These are phyloP conservation scores for Synaphobranchus kaupii DNA, from an alignment of 2,797 vertebrate genomes.

Conservation along the genomic window DNA sequence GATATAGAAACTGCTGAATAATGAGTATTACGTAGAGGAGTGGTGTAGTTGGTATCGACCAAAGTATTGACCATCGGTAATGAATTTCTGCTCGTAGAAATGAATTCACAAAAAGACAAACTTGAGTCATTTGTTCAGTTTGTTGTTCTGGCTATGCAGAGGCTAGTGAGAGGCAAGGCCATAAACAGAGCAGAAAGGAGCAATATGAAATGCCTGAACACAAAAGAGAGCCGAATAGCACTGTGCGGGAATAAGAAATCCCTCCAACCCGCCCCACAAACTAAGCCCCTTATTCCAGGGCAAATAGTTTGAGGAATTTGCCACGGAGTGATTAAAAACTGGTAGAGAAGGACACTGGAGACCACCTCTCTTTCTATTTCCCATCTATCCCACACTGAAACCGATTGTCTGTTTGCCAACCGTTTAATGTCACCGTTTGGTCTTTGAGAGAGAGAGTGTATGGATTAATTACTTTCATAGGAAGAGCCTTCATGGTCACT, in stretches of 20 bases:
- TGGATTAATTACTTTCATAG: not conserved
- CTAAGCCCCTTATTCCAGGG: not conserved
- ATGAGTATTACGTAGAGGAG: conserved; percentile 12
- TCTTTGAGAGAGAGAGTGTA: not conserved
- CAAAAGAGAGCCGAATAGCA: conserved; percentile 37
- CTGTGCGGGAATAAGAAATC: conserved; percentile 25
- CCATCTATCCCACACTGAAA: not conserved
- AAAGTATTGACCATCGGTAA: conserved; percentile 46
- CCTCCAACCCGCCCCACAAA: not conserved
- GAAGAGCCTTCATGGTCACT: not conserved
- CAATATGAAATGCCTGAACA: conserved; percentile 26
- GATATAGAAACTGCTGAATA: conserved; percentile 12
- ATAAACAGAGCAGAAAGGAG: not conserved
- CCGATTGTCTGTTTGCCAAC: not conserved
- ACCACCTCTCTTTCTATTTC: conserved; percentile 13
- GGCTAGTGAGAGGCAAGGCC: not conserved
- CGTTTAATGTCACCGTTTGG: not conserved
- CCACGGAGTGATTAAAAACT: not conserved
- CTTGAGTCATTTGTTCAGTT: not conserved
- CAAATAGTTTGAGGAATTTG: not conserved
- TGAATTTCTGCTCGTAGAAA: not conserved
- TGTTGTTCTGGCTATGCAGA: not conserved
- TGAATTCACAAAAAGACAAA: not conserved
- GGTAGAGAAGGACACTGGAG: not conserved
- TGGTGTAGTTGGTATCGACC: conserved; percentile 40